These are phyloP conservation scores for Myiopsitta monachus DNA, from an alignment of 2,113 vertebrate genomes.

Conservation along the genomic window DNA sequence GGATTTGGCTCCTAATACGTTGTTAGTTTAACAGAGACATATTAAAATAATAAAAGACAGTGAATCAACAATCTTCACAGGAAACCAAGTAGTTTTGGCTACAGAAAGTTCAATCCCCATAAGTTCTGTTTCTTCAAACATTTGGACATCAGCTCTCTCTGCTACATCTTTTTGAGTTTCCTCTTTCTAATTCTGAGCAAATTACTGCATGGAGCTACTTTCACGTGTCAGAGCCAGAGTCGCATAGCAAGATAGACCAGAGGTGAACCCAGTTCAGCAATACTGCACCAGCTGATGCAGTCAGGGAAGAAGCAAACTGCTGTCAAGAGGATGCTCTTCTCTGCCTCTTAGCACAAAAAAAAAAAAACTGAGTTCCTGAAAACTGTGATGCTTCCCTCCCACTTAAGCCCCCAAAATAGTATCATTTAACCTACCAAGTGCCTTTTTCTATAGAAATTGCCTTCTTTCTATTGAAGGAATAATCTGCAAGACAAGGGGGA, in stretches of 20 bases:
- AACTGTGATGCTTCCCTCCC: not conserved
- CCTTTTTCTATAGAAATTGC: not conserved
- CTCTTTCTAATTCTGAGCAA: not conserved
- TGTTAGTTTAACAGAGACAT: conserved; percentile 38
- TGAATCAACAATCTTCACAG: conserved; percentile 22
- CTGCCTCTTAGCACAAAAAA: not conserved
- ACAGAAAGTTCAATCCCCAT: not conserved
- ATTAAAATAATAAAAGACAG: conserved; percentile 44
- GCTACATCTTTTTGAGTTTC: not conserved
- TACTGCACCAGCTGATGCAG: not conserved
- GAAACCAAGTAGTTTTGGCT: not conserved
- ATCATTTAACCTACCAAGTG: not conserved
- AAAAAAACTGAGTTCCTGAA: not conserved
- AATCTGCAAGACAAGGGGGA: not conserved
- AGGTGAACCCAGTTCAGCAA: not conserved
- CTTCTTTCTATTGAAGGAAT: not conserved
- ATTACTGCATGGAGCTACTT: not conserved
- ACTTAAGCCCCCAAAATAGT: accelerated
- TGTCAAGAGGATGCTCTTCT: not conserved
- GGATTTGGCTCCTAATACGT: conserved; percentile 12
- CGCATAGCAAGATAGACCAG: not conserved
- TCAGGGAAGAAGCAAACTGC: not conserved
- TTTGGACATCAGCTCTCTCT: not conserved
- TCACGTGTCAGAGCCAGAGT: not conserved
- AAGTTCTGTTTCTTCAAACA: not conserved